Percentiles rank a stretch among this genome's conserved stretches.
Evolutionary conservation across 2,113 vertebrate genomes (phyloP).

Genomic region (Prunella fulvescens): DNA sequence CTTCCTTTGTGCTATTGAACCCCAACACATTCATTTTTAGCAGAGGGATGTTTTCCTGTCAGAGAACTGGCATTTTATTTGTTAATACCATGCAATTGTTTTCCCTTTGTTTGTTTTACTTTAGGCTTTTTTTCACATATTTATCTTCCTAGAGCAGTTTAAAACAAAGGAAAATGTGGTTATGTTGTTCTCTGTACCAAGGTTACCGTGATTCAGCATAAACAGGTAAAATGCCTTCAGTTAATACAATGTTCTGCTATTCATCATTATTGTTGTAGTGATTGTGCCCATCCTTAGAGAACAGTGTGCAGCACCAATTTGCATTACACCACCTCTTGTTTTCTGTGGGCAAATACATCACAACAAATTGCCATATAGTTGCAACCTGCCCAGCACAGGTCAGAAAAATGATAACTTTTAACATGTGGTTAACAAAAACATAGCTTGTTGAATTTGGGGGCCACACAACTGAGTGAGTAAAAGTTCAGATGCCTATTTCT

Average conservation of each 20-base stretch:
- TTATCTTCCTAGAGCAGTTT: not conserved
- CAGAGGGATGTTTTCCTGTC: not conserved
- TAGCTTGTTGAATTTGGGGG: not conserved
- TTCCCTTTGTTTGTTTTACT: not conserved
- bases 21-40: not conserved
- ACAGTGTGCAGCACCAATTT: not conserved
- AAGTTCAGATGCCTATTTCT: not conserved
- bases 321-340: not conserved
- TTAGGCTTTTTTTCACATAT: not conserved
- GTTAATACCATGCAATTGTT: not conserved
- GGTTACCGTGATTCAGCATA: not conserved
- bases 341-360: constrained; percentile 1
- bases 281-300: not conserved
- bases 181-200: not conserved
- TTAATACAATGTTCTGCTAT: not conserved
- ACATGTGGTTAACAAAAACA: not conserved
- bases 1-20: not conserved
- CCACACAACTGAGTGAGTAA: not conserved
- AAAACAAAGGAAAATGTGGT: not conserved
- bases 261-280: not conserved
- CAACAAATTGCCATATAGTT: not conserved
- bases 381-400: not conserved
- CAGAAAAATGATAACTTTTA: constrained; percentile 12
- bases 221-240: not conserved
- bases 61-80: not conserved